Evolutionary conservation across 2,888 invertebrate genomes (phyloP), one percentile per base, ranked within the genome.

Genomic region (Agrochola macilenta): DNA sequence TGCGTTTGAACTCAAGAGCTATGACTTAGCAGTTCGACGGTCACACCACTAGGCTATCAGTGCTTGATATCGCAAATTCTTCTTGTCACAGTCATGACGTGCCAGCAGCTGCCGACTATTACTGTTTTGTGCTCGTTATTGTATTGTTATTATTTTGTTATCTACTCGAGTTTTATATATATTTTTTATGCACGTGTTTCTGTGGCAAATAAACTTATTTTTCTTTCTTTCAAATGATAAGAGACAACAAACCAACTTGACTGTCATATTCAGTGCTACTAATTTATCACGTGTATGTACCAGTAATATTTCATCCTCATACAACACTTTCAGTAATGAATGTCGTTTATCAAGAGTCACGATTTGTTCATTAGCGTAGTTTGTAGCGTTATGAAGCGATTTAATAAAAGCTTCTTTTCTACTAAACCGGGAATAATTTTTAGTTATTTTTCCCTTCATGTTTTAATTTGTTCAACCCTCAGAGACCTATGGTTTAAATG

Each of bases 271-370:
- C 26, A 58, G 46, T 30, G 26, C 20, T 39, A 14, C 9, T 49
- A 58, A 60, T 76, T 60, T 69, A 79, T 76, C 39, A 76, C 20
- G 14, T 20, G 57, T 76, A 17, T 54, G 14, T n/a, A 17, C 14
- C n/a, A 64, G 54, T 49, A 20, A 79, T 69, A 60, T 60, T 52
- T 70, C 58, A 79, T 70, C 2, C 58, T 79, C 30, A 20, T 70
- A n/a, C 20, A 39, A 79, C 30, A 43, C 58, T 79, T 79, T 43
- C 20, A 20, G 30, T 69, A 79, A 79, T 79, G 70, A n/a, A 52
- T 52, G 70, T 69, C 39, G n/a, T 76, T 58, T 60, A 7, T 79
- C 39, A 69, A 39, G n/a, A 60, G 76, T 52, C 58, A 70, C 30
- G 58, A 79, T 69, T 76, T 52, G 79, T 60, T 60, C 58, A 58